Evolutionary conservation across 2,797 vertebrate species (phyloP).

Genomic region (Chiloscyllium punctatum): DNA sequence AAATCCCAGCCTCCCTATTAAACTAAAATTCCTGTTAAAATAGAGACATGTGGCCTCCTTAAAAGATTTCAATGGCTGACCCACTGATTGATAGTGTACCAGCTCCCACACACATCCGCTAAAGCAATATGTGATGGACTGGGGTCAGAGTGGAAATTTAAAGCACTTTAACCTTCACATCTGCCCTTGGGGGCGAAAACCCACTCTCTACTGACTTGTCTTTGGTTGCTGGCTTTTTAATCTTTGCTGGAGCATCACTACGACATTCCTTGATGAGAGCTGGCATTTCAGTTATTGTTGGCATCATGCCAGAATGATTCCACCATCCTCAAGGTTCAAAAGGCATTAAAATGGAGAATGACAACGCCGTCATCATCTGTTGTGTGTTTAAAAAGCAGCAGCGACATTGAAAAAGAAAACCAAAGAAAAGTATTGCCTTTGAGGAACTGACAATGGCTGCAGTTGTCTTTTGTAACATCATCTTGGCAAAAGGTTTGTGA

Average conservation of each 20-base stretch:
- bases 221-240: not conserved
- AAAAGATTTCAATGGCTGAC: not conserved
- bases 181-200: not conserved
- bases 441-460: constrained; percentile 39
- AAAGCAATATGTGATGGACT: not conserved
- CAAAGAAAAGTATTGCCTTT: not conserved
- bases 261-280: not conserved
- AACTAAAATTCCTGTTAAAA: not conserved
- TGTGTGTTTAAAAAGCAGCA: not conserved
- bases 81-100: not conserved
- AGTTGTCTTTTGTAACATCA: constrained; percentile 51
- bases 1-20: not conserved
- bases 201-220: not conserved
- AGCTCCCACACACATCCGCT: not conserved
- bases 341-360: not conserved
- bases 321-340: not conserved
- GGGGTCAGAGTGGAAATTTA: not conserved
- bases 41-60: not conserved
- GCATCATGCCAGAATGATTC: not conserved
- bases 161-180: not conserved
- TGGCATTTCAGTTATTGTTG: constrained; percentile 22
- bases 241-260: not conserved
- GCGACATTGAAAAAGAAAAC: not conserved
- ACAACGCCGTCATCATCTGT: not conserved
- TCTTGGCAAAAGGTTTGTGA: constrained; percentile 45